Conservation (phyloP, 2,888 invertebrate species). For the Caenorhabditis doughertyi region DNA sequence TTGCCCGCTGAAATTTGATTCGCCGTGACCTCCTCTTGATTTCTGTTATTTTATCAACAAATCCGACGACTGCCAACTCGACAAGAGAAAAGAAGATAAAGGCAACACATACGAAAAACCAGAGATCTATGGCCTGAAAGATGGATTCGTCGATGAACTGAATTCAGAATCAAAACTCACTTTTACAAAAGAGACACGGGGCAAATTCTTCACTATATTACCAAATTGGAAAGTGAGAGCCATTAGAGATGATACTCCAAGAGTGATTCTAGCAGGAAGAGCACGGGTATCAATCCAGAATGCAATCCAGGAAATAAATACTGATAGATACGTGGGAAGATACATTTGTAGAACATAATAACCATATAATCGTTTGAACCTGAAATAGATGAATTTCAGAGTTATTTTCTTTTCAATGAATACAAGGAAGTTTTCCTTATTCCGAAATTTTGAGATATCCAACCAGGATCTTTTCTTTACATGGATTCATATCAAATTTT, state of each 20-base stretch:
- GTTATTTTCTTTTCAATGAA: neutral
- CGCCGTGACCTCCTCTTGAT: conserved; percentile 69
- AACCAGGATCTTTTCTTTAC: neutral
- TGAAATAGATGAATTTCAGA: conserved; percentile 55
- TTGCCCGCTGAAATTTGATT: conserved; percentile 67
- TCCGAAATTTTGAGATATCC: too few species aligned
- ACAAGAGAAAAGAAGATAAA: conserved; percentile 82
- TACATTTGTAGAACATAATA: conserved; percentile 82
- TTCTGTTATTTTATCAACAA: conserved; percentile 80
- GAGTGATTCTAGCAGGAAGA: conserved; percentile 82
- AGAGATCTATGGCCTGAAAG: conserved; percentile 80
- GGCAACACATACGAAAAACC: conserved; percentile 82
- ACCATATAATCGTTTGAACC: conserved; percentile 82
- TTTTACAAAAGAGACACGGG: conserved; percentile 82
- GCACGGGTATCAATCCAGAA: conserved; percentile 82
- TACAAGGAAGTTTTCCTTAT: too few species aligned
- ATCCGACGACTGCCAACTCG: conserved; percentile 82
- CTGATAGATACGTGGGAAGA: conserved; percentile 81
- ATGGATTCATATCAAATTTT: too few species aligned
- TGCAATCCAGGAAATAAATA: conserved; percentile 81
- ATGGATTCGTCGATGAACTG: neutral
- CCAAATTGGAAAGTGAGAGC: conserved; percentile 82
- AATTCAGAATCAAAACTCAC: conserved; percentile 42
- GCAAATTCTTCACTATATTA: conserved; percentile 82
- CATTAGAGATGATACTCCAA: conserved; percentile 82